phyloP scores from a whole-genome alignment of 1,140 invertebrate species.

The Calliopsis andreniformis region DNA sequence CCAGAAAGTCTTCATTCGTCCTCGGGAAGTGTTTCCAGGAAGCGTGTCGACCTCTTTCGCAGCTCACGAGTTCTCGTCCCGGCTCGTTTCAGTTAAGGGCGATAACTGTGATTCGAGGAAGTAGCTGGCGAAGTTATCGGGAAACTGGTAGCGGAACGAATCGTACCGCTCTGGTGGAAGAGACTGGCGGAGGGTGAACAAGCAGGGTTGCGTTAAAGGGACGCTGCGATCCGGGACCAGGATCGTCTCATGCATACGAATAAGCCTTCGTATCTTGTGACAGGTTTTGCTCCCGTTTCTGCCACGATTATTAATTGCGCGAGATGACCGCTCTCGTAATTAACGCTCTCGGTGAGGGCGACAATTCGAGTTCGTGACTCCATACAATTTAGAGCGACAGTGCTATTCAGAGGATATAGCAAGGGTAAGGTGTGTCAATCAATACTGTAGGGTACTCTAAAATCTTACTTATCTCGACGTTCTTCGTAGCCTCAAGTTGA shows the following conservation, averaged over 20 bases:
- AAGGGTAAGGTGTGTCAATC: too few relatives aligned
- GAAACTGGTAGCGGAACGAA: slow-evolving; percentile 36
- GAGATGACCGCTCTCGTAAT: slow-evolving; percentile 31
- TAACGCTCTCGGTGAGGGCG: slow-evolving; percentile 16
- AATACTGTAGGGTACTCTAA: too few relatives aligned
- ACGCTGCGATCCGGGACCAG: slow-evolving; percentile 33
- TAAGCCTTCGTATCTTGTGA: slow-evolving; percentile 37
- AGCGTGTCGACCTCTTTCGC: too few relatives aligned
- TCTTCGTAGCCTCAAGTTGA: too few relatives aligned
- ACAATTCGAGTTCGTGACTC: not conserved
- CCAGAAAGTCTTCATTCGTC: too few relatives aligned
- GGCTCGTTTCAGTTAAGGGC: slow-evolving; percentile 29
- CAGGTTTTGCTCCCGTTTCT: slow-evolving; percentile 18
- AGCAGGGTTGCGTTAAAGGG: slow-evolving; percentile 60
- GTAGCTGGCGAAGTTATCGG: slow-evolving; percentile 49
- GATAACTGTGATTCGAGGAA: slow-evolving; percentile 54
- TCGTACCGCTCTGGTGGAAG: not conserved
- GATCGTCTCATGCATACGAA: slow-evolving; percentile 59
- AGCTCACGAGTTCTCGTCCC: not conserved
- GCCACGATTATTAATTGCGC: slow-evolving; percentile 44
- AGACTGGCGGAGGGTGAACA: slow-evolving; percentile 30
- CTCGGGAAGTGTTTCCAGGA: not conserved
- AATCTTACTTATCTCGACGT: too few relatives aligned
- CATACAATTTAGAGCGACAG: too few relatives aligned
- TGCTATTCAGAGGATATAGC: too few relatives aligned